Percentiles rank a stretch among this genome's conserved stretches.
Conservation (phyloP, 1,140 invertebrate species). For the Megalonaias nervosa region DNA sequence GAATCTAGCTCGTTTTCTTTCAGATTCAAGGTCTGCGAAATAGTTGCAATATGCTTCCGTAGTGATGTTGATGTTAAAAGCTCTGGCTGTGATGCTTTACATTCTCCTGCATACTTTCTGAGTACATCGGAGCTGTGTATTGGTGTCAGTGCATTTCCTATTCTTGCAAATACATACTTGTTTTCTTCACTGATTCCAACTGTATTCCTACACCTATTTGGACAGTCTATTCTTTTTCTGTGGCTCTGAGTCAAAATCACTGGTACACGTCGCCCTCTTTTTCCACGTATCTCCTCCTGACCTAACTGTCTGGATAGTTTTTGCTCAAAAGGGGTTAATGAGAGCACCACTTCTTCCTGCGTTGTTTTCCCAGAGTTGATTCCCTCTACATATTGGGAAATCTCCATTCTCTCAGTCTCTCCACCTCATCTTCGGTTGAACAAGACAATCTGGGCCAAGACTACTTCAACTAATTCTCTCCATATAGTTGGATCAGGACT, state of each 20-base stretch:
- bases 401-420: constrained; percentile 2
- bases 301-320: neutral
- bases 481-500: neutral
- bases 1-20: neutral
- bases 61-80: neutral
- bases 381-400: neutral
- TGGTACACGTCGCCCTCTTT: constrained; percentile 22
- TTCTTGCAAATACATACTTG: constrained; percentile 12
- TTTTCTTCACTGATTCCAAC: neutral
- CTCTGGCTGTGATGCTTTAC: neutral
- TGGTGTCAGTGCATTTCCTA: neutral
- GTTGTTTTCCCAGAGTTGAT: neutral
- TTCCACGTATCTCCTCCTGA: constrained; percentile 22
- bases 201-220: neutral
- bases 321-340: constrained; percentile 1
- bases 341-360: neutral
- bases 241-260: constrained; percentile 5
- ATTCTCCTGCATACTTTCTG: constrained; percentile 1
- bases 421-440: constrained; percentile 20
- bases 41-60: constrained; percentile 22
- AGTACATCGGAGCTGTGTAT: constrained; percentile 1
- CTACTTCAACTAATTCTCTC: constrained; percentile 15
- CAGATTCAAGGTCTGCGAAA: neutral
- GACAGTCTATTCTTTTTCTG: neutral
- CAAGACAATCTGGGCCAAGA: constrained; percentile 18